Evolutionary conservation across 1,140 invertebrate genomes (phyloP), one percentile per base, ranked within the genome.

Genomic region (Drosophila setifemur): DNA sequence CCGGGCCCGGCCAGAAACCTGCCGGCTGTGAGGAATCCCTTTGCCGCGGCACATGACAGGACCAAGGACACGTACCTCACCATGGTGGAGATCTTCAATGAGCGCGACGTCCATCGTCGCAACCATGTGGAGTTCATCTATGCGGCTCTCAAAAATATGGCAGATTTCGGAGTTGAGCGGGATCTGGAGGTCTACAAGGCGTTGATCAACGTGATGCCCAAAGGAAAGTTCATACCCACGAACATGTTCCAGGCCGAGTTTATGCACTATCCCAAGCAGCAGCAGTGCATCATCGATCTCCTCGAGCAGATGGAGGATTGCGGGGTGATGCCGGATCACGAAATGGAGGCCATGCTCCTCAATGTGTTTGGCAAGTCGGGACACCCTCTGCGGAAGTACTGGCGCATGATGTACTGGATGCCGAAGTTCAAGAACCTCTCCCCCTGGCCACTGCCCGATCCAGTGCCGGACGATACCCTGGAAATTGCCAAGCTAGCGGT

Each of bases 321-420:
- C 2, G 96, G 94, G 47, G 96, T 99, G 2, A 96, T 97, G 58
- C 98, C 98, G 0, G 98, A 99, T 90, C 91, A 92, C 40, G 97
- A 99, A 91, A 93, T 97, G 90, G 94, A 97, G 77, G 91, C 93
- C 52, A 95, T 98, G 76, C 89, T 99, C 0, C 66, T 95, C 5
- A 95, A 95, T 81, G 94, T 95, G 31, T 99, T 99, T 92, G 98
- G 98, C 0, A 91, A 92, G 52, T 91, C 94, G 75, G 94, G 94
- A 7, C 93, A 94, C 87, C 96, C 96, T 0, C 89, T 97, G 8
- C 91, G 96, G 57, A 98, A 98, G 89, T 96, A 94, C 86, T 95
- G 94, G 92, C 92, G 97, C 39, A 98, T 99, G 95, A 94, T 97
- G 92, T 99, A 99, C 88, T 99, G 98, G 98, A 95, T 98, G 95